phyloP scores from a whole-genome alignment of 2,113 vertebrate species.

The Alectura lathami region DNA sequence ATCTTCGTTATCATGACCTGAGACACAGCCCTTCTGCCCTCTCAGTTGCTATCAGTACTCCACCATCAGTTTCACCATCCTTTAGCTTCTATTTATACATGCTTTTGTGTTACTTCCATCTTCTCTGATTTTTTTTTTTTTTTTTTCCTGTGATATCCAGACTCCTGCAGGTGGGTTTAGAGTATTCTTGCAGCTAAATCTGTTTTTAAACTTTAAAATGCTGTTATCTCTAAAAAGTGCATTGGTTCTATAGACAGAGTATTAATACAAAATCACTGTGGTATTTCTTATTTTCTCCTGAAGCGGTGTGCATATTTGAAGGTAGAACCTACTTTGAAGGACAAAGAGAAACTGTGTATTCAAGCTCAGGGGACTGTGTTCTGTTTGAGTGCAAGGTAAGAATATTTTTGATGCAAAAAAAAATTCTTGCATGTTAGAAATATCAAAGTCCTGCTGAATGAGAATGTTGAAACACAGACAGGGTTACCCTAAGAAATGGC shows the following conservation, averaged over 20 bases:
- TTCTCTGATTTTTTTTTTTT: neutral
- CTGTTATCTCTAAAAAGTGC: neutral
- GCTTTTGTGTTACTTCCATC: neutral
- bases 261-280: neutral
- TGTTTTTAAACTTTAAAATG: constrained; percentile 18
- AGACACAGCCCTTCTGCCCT: accelerated
- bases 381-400: constrained; percentile 97
- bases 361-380: constrained; percentile 87
- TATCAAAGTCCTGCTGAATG: neutral
- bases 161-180: neutral
- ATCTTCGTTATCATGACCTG: neutral
- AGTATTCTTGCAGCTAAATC: neutral
- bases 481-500: neutral
- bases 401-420: neutral
- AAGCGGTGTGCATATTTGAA: constrained; percentile 91
- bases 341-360: constrained; percentile 87
- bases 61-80: neutral
- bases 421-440: neutral
- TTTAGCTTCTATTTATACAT: neutral
- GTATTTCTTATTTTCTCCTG: constrained; percentile 23
- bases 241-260: neutral
- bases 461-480: neutral
- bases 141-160: neutral
- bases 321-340: constrained; percentile 90
- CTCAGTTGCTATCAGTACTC: neutral